Evolutionary conservation across 2,797 vertebrate species (phyloP), one percentile per base, ranked within the genome.

Genomic region (Rhabdomys pumilio): DNA sequence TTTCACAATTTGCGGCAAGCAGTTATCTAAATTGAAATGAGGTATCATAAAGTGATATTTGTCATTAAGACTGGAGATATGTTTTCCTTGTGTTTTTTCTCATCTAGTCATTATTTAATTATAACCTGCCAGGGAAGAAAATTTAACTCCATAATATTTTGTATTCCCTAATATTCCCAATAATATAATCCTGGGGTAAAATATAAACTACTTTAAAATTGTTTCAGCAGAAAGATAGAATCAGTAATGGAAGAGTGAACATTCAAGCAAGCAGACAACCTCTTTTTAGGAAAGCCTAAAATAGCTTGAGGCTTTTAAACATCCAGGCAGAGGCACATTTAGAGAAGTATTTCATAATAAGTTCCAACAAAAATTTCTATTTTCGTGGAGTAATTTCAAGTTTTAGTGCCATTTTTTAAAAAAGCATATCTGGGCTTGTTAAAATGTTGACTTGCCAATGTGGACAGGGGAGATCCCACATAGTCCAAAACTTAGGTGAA

Each of bases 301-400:
- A 95, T 69, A 63, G 80, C 91, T 87, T 59, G 84, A 81, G 67
- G 86, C 12, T 75, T 93, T 86, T 44, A 94, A 94, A 96, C 94
- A 91, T 65, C 81, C 26, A 85, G 89, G 96, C 94, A 90, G 34
- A 87, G 96, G 76, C 41, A 93, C 55, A 96, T 67, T 97, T 96
- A 53, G 75, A 88, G 20, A 89, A 96, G 69, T 47, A 97, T 90
- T 94, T 95, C 55, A 90, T 80, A 91, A 91, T 55, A 95, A 91
- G 93, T 95, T 93, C 38, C 85, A 94, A 90, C 92, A 90, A 90
- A 96, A 80, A 57, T 96, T 97, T 97, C 93, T 53, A 65, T 89
- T 96, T 96, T 83, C 93, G 76, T 83, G 88, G 92, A 98, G 63
- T n/a, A 86, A 17, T 31, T 96, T 96, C 63, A 63, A 57, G 93